Conservation (phyloP, 2,797 vertebrate genomes). For the Sebastes flavidus region DNA sequence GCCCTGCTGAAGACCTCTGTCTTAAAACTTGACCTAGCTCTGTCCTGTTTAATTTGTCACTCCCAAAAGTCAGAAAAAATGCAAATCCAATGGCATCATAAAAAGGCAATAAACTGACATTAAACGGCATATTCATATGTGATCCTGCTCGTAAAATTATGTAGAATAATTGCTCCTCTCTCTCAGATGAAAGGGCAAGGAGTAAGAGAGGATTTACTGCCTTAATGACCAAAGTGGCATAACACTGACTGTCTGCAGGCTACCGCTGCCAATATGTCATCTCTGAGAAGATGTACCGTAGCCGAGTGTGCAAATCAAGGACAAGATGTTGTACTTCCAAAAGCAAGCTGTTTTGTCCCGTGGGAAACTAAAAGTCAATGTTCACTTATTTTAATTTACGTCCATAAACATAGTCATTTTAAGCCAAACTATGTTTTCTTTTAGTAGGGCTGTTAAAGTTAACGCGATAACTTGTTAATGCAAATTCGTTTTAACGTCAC, state of each 20-base stretch:
- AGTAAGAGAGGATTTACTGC: constrained; percentile 54
- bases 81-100: constrained; percentile 48
- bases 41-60: constrained; percentile 21
- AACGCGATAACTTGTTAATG: too few species aligned
- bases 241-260: constrained; percentile 48
- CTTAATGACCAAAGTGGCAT: constrained; percentile 54
- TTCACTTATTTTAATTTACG: too few species aligned
- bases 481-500: too few species aligned
- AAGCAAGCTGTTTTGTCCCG: background rate
- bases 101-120: constrained; percentile 52
- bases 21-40: constrained; percentile 10
- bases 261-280: constrained; percentile 43
- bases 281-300: constrained; percentile 28
- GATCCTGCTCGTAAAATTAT: constrained; percentile 53
- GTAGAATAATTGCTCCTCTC: constrained; percentile 49
- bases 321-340: background rate
- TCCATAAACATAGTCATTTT: too few species aligned
- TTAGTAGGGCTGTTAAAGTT: too few species aligned
- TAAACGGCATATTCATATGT: constrained; percentile 56
- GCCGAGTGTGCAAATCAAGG: constrained; percentile 60
- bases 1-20: constrained; percentile 2
- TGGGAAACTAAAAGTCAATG: too few species aligned
- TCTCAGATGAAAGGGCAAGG: constrained; percentile 37
- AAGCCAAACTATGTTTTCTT: too few species aligned
- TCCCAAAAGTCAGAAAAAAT: constrained; percentile 28